phyloP scores from a whole-genome alignment of 2,888 invertebrate genomes.

The Andricus curvator region DNA sequence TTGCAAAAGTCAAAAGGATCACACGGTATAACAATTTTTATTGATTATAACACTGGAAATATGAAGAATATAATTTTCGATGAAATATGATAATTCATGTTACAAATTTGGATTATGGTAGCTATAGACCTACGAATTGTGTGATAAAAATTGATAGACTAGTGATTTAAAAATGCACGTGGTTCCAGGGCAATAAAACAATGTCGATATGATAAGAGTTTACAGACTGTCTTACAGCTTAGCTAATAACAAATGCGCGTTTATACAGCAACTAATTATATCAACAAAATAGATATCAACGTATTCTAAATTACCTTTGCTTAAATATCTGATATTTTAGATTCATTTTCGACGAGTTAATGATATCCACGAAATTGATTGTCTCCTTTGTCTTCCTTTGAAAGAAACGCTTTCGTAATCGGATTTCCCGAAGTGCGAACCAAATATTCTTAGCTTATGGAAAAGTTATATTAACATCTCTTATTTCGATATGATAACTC shows the following conservation, averaged over 20 bases:
- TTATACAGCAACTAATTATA: slow-evolving; percentile 44
- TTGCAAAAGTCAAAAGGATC: slow-evolving; percentile 48
- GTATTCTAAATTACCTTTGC: slow-evolving; percentile 45
- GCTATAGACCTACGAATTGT: slow-evolving; percentile 66
- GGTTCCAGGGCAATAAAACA: slow-evolving; percentile 46
- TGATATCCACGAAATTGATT: slow-evolving; percentile 68
- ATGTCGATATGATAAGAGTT: slow-evolving; percentile 33
- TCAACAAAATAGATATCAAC: slow-evolving; percentile 53
- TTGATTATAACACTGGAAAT: slow-evolving; percentile 77
- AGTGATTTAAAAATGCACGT: slow-evolving; percentile 58
- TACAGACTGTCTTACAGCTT: slow-evolving; percentile 41
- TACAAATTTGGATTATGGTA: slow-evolving; percentile 73
- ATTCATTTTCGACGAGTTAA: slow-evolving; percentile 53
- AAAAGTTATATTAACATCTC: slow-evolving; percentile 25
- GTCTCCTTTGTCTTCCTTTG: slow-evolving; percentile 58
- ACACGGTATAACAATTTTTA: slow-evolving; percentile 76
- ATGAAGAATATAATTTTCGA: slow-evolving; percentile 77
- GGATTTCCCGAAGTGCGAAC: not conserved
- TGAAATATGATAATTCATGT: slow-evolving; percentile 73
- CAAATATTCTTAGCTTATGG: slow-evolving; percentile 16
- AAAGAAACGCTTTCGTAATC: slow-evolving; percentile 40
- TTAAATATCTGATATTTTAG: slow-evolving; percentile 42
- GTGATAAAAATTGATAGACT: slow-evolving; percentile 70
- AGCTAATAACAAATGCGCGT: slow-evolving; percentile 47
- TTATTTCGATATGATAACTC: slow-evolving; percentile 37